These are phyloP conservation scores for Telmatherina bonti DNA, from an alignment of 2,797 vertebrate species.

Conservation along the genomic window DNA sequence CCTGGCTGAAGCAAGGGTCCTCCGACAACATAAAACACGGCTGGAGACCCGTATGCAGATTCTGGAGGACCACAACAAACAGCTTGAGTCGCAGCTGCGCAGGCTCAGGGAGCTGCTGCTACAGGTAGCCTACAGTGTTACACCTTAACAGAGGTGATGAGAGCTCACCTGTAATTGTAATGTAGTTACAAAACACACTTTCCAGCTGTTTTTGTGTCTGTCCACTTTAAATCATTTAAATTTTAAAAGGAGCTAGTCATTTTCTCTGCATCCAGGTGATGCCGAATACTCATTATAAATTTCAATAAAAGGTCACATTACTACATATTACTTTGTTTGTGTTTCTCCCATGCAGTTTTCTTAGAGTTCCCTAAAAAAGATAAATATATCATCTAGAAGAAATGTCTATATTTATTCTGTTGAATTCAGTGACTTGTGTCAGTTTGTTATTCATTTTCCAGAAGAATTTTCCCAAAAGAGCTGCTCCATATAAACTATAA, in stretches of 20 bases:
- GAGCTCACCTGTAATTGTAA: neutral
- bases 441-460: neutral
- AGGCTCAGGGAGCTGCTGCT: constrained; percentile 94
- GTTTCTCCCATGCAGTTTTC: neutral
- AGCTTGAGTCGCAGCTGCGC: constrained; percentile 94
- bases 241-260: neutral
- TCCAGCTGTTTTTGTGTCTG: neutral
- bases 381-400: neutral
- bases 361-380: neutral
- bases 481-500: constrained; percentile 1
- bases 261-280: neutral
- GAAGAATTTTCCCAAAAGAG: neutral
- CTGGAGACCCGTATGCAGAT: constrained; percentile 99
- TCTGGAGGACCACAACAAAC: constrained; percentile 98
- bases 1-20: constrained; percentile 93
- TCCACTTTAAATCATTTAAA: neutral
- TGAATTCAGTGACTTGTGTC: neutral
- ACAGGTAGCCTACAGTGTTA: constrained; percentile 87
- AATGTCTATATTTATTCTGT: neutral
- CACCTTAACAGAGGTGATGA: neutral
- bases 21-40: constrained; percentile 96
- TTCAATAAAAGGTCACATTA: neutral
- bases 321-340: neutral
- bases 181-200: neutral
- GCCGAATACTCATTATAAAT: neutral